A percentile compares a stretch with the other conserved stretches of the same genome.
These are phyloP conservation scores for Lycaon pictus DNA, from an alignment of 2,113 vertebrate species.

Conservation along the genomic window DNA sequence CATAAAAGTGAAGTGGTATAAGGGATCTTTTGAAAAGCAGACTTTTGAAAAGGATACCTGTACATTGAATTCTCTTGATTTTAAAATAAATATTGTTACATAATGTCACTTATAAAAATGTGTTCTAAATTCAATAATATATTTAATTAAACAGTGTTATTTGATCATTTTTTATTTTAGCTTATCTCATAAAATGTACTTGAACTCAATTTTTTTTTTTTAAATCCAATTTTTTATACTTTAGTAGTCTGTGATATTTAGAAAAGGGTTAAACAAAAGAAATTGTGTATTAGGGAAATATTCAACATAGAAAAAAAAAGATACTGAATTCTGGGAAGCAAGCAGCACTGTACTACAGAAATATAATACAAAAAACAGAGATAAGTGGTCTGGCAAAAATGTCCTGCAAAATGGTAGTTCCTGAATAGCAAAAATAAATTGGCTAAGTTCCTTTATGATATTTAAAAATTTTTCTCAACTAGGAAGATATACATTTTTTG, in stretches of 20 bases:
- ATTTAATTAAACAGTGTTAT: not conserved
- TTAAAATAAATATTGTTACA: not conserved
- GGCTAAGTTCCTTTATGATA: not conserved
- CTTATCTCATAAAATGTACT: not conserved
- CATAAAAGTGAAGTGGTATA: not conserved
- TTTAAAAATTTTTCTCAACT: not conserved
- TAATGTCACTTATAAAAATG: not conserved
- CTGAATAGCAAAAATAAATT: not conserved
- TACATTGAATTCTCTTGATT: not conserved
- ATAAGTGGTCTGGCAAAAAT: not conserved
- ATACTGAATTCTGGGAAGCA: not conserved
- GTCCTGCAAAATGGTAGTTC: not conserved
- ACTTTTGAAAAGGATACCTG: no score
- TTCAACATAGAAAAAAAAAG: not conserved
- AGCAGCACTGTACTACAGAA: not conserved
- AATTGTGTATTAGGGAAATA: not conserved
- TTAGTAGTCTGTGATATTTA: slow-evolving; percentile 20
- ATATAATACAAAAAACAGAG: not conserved
- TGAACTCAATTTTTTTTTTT: not conserved
- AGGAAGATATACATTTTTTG: not conserved
- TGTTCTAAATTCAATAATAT: not conserved
- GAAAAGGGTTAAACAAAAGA: not conserved
- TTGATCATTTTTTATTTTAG: not conserved
- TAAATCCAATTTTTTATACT: not conserved
- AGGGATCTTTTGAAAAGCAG: no score